Percentiles rank a stretch among this genome's conserved stretches.
Evolutionary conservation across 2,113 vertebrate genomes (phyloP).

Genomic region (Passer domesticus): DNA sequence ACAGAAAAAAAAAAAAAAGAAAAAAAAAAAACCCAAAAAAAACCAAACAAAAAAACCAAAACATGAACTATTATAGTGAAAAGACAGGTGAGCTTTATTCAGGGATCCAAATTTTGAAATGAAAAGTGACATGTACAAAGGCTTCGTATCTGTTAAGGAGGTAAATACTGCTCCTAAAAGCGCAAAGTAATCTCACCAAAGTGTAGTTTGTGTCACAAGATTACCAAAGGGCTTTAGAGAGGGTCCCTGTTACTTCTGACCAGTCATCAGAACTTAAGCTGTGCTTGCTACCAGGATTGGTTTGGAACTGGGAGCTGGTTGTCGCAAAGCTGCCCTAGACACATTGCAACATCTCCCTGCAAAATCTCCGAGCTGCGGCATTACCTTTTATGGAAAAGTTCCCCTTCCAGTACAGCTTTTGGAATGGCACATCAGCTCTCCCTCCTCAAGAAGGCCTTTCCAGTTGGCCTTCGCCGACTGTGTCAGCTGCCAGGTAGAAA

Average conservation of each 20-base stretch:
- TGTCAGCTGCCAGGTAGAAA: neutral
- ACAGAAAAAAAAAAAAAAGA: neutral
- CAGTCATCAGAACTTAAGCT: neutral
- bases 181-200: neutral
- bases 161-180: neutral
- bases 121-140: neutral
- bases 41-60: too few species aligned
- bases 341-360: neutral
- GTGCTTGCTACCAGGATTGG: neutral
- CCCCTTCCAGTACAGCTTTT: neutral
- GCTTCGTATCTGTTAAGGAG: neutral
- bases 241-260: neutral
- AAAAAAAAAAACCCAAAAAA: neutral
- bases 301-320: neutral
- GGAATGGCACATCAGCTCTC: neutral
- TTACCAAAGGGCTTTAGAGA: neutral
- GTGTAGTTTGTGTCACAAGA: neutral
- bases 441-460: neutral
- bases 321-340: neutral
- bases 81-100: neutral
- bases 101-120: neutral
- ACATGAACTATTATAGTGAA: neutral
- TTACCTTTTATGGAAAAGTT: slow-evolving; percentile 6
- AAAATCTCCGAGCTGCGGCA: accelerated
- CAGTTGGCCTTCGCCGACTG: neutral